phyloP scores from a whole-genome alignment of 2,888 invertebrate species.

The Mechanitis mazaeus region DNA sequence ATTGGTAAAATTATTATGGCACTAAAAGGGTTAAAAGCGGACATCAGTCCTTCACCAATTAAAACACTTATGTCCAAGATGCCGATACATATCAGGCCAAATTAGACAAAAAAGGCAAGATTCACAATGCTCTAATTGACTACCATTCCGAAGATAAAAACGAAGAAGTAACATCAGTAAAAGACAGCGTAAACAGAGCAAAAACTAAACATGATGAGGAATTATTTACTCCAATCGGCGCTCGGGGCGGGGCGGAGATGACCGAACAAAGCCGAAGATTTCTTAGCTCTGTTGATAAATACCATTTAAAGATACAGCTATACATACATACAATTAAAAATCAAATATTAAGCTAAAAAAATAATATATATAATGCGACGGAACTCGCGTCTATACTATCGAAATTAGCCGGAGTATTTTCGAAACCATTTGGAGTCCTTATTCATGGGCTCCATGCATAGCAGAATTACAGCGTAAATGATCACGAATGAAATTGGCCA shows the following conservation, averaged over 20 bases:
- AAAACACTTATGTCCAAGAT: conserved; percentile 29
- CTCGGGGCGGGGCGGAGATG: conserved; percentile 40
- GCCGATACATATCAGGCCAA: conserved; percentile 28
- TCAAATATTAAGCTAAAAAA: conserved; percentile 8
- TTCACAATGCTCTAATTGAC: conserved; percentile 55
- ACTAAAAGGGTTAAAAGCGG: conserved; percentile 18
- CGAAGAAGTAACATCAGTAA: conserved; percentile 47
- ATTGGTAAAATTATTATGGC: no score
- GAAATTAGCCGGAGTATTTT: no score
- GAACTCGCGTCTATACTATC: no score
- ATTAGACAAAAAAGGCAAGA: conserved; percentile 30
- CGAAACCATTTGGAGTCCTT: no score
- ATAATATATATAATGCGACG: no score
- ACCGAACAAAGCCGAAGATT: conserved; percentile 50
- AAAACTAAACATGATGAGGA: conserved; percentile 68
- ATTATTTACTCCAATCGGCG: conserved; percentile 70
- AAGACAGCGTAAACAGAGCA: conserved; percentile 61
- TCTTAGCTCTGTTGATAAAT: conserved; percentile 30
- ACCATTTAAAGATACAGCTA: conserved; percentile 15
- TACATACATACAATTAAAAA: conserved; percentile 4
- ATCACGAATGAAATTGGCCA: no score
- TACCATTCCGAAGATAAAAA: conserved; percentile 45
- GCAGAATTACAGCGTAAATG: no score
- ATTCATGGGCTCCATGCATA: no score
- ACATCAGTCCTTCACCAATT: conserved; percentile 29